Evolutionary conservation across 2,797 vertebrate species (phyloP), one percentile per base, ranked within the genome.

Genomic region (Falco rusticolus): DNA sequence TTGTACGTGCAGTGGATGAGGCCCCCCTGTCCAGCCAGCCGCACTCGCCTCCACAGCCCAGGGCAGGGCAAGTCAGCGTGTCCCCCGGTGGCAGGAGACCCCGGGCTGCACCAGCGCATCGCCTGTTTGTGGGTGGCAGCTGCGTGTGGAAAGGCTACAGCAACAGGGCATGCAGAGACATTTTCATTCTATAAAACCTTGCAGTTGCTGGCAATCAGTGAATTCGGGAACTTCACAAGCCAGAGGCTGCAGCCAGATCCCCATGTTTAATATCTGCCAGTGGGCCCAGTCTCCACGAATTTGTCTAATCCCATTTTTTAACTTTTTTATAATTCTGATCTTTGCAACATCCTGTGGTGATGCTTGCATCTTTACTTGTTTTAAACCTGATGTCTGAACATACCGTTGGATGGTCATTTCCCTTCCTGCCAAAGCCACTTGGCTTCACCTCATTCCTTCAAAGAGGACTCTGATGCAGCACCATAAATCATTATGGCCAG

Each of bases 151-250:
- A 66, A 10, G 33, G 31, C 37, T 51, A 7, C 20, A 31, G 9
- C 0, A 2, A 72, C 65, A 57, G 25, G 31, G 25, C 54, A 41
- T 0, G 0, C 3, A n/a, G 37, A 63, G 37, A 26, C 6, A 2
- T 53, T 54, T 61, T 48, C 1, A 0, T 72, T 53, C 85, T n/a
- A 48, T 66, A 68, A 89, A 68, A 63, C 33, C 81, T 41, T 51
- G 21, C 39, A 8, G 45, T 68, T 20, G 20, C 37, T 82, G 85
- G 71, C 43, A 78, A 43, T 68, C 17, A 24, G 26, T 45, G 64
- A 48, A 64, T 69, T 39, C 37, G 61, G 76, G 77, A 45, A n/a
- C 60, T 43, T 69, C 71, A 54, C 34, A 65, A 59, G 33, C 31
- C 34, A 28, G 60, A n/a, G 60, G 28, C 43, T 59, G 65, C 60